A percentile compares a stretch with the other conserved stretches of the same genome.
phyloP scores from a whole-genome alignment of 2,888 invertebrate genomes.

The Dasysyrphus albostriatus region DNA sequence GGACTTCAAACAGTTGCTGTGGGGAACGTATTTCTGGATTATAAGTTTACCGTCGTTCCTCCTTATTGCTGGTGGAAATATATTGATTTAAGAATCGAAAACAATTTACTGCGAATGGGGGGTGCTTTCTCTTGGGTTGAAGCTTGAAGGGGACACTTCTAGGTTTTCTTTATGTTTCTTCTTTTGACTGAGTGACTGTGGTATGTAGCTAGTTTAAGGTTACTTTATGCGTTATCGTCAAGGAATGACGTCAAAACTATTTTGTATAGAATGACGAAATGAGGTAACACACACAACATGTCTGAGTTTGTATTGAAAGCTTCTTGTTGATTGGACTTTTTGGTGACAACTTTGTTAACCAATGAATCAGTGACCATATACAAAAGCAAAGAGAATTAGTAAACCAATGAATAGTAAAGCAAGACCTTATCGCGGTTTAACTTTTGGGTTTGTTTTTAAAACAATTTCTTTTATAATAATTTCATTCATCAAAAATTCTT shows the following conservation, averaged over 20 bases:
- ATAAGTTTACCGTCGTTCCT: neutral
- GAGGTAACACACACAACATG: neutral
- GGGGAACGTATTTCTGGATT: conserved; percentile 2
- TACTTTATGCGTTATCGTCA: neutral
- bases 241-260: neutral
- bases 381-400: too few species aligned
- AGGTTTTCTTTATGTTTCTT: conserved; percentile 32
- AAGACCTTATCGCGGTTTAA: too few species aligned
- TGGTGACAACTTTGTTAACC: too few species aligned
- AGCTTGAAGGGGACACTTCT: conserved; percentile 59
- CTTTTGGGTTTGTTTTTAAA: too few species aligned
- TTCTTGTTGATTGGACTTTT: too few species aligned
- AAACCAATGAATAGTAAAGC: too few species aligned
- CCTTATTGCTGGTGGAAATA: neutral
- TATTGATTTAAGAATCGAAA: conserved; percentile 60
- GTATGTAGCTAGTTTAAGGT: neutral
- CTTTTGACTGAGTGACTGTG: neutral
- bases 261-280: neutral
- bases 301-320: too few species aligned
- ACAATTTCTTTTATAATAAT: too few species aligned
- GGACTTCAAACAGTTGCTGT: neutral
- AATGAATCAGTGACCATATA: too few species aligned
- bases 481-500: too few species aligned
- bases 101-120: conserved; percentile 2
- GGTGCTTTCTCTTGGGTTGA: conserved; percentile 3